A percentile compares a stretch with the other conserved stretches of the same genome.
phyloP scores from a whole-genome alignment of 2,797 vertebrate species.

The Clarias platycephalus region DNA sequence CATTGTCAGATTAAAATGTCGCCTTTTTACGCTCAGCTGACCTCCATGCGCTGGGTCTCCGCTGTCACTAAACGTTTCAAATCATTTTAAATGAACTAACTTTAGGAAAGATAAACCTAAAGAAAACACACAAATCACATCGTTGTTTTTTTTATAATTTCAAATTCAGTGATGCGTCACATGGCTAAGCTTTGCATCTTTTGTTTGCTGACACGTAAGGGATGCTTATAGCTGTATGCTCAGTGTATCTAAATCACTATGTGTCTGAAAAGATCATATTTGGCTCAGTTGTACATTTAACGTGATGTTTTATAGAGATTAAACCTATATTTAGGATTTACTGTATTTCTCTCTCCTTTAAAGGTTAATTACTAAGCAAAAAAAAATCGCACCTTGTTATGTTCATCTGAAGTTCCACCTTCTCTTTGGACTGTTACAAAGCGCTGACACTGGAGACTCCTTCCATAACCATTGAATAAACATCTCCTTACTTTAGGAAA shows the following conservation, averaged over 20 bases:
- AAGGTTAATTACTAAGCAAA: not conserved
- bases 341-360: not conserved
- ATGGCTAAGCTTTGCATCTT: not conserved
- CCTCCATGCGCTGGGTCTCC: conserved; percentile 12
- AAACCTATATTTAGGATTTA: not conserved
- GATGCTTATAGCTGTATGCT: not conserved
- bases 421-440: not conserved
- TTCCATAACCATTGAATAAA: not conserved
- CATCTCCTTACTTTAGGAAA: no score
- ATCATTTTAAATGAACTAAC: not conserved
- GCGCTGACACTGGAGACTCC: not conserved
- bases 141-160: no score
- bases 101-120: not conserved
- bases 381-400: not conserved
- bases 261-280: not conserved
- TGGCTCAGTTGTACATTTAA: no score
- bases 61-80: conserved; percentile 17
- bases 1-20: conserved; percentile 45
- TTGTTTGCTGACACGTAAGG: not conserved
- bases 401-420: not conserved
- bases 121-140: not conserved
- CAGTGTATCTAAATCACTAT: not conserved
- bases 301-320: not conserved
- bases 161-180: not conserved
- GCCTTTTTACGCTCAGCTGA: conserved; percentile 43